These are phyloP conservation scores for Echinops telfairi DNA, from an alignment of 2,113 vertebrate species.

Conservation along the genomic window DNA sequence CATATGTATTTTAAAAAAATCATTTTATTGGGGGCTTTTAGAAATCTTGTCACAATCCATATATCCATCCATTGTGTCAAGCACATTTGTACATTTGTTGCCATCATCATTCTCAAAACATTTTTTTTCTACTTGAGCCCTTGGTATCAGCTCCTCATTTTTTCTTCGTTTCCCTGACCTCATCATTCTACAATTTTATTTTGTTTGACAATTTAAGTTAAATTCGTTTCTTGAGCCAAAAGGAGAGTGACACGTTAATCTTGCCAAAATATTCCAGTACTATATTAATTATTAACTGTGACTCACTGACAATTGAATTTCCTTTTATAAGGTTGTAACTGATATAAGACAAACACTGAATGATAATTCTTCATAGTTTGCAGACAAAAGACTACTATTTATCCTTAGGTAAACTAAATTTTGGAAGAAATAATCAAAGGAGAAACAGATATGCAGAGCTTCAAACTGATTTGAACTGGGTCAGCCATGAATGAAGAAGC, in stretches of 20 bases:
- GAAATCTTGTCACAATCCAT: too few relatives aligned
- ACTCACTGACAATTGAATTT: conserved; percentile 17
- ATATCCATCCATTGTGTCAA: too few relatives aligned
- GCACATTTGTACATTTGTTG: too few relatives aligned
- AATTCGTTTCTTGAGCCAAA: conserved; percentile 28
- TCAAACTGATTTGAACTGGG: not conserved
- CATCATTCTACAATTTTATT: conserved; percentile 7
- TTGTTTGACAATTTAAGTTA: conserved; percentile 48
- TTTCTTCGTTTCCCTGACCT: not conserved
- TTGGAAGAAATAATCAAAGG: not conserved
- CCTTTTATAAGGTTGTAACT: conserved; percentile 8
- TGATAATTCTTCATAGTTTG: conserved; percentile 20
- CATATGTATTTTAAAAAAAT: too few relatives aligned
- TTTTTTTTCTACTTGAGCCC: too few relatives aligned
- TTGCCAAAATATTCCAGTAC: conserved; percentile 29
- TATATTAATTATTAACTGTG: not conserved
- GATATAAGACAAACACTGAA: conserved; percentile 43
- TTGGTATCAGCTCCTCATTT: too few relatives aligned
- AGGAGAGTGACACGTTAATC: not conserved
- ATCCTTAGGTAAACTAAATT: not conserved
- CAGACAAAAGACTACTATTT: not conserved
- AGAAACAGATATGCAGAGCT: not conserved
- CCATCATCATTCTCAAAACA: too few relatives aligned
- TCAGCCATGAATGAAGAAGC: not conserved
- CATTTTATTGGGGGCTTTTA: too few relatives aligned